Percentiles rank a stretch among this genome's conserved stretches.
Conservation (phyloP, 2,888 invertebrate species). For the Drosophila robusta region DNA sequence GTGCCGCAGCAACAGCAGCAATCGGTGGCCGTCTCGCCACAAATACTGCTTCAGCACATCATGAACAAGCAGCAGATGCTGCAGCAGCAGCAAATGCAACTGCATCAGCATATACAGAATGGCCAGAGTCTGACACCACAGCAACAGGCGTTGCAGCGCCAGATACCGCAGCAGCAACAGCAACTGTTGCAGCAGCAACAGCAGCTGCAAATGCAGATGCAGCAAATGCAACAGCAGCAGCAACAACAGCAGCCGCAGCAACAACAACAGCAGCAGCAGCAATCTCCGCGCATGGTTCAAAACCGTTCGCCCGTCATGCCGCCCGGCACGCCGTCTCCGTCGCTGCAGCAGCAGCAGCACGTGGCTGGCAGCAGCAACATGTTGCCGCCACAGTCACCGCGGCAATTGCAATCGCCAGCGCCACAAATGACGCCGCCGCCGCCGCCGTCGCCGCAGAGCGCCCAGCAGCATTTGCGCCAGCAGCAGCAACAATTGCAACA, state of each 20-base stretch:
- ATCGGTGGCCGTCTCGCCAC: slow-evolving; percentile 71
- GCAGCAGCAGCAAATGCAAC: slow-evolving; percentile 73
- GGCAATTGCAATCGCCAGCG: slow-evolving; percentile 84
- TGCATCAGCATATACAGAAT: slow-evolving; percentile 80
- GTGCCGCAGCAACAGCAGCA: slow-evolving; percentile 53
- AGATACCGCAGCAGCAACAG: slow-evolving; percentile 87
- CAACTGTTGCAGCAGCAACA: slow-evolving; percentile 84
- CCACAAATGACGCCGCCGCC: slow-evolving; percentile 85
- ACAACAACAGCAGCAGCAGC: slow-evolving; percentile 84
- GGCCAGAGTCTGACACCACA: slow-evolving; percentile 82
- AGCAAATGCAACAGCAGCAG: slow-evolving; percentile 84
- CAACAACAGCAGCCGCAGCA: slow-evolving; percentile 83
- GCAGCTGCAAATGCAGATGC: slow-evolving; percentile 81
- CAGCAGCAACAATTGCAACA: slow-evolving; percentile 68
- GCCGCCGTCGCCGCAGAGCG: slow-evolving; percentile 82
- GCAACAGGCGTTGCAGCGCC: slow-evolving; percentile 85
- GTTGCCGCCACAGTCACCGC: slow-evolving; percentile 83
- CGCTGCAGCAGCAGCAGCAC: slow-evolving; percentile 75
- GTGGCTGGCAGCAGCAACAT: slow-evolving; percentile 70
- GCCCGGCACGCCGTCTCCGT: slow-evolving; percentile 81
- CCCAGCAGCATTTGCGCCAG: slow-evolving; percentile 82
- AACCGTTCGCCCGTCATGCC: slow-evolving; percentile 82
- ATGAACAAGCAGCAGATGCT: slow-evolving; percentile 71
- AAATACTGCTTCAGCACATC: slow-evolving; percentile 73
- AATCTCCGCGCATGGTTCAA: slow-evolving; percentile 83